phyloP scores from a whole-genome alignment of 2,888 invertebrate species.

The Aphidius colemani region DNA sequence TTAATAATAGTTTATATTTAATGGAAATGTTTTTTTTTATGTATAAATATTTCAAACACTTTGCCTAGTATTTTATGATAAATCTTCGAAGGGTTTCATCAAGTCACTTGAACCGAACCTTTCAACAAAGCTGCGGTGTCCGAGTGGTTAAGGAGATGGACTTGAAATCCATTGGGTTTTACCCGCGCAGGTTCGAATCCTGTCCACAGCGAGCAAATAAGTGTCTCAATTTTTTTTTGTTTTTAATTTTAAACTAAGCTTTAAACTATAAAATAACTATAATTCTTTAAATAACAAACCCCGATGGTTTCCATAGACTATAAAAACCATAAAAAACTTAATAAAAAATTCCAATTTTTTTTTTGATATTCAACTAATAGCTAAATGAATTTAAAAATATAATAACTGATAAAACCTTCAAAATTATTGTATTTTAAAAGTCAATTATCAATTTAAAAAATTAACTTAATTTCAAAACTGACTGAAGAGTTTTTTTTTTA shows the following conservation, averaged over 20 bases:
- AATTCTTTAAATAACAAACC: too few relatives aligned
- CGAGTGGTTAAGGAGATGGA: conserved; percentile 61
- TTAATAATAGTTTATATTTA: conserved; percentile 2
- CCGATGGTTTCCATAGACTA: not conserved
- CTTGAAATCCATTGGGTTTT: conserved; percentile 60
- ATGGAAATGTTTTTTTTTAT: conserved; percentile 1
- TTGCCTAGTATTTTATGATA: not conserved
- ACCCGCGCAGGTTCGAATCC: conserved; percentile 60
- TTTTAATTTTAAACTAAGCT: not conserved
- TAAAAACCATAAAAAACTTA: too few relatives aligned
- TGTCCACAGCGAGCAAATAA: conserved; percentile 38
- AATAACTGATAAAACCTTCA: too few relatives aligned
- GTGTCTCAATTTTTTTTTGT: conserved; percentile 25
- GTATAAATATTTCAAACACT: not conserved
- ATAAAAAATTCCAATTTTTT: not conserved
- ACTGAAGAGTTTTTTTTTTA: too few relatives aligned
- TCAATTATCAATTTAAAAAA: too few relatives aligned
- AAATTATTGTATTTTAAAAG: too few relatives aligned
- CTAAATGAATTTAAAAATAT: too few relatives aligned
- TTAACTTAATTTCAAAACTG: too few relatives aligned
- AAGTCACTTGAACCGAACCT: not conserved
- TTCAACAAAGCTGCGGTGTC: conserved; percentile 55
- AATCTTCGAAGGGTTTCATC: not conserved
- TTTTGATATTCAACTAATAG: too few relatives aligned
- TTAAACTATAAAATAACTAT: too few relatives aligned